Base-by-base conservation (phyloP, 2,888 invertebrate genomes). In the Ormyrus pomaceus region DNA sequence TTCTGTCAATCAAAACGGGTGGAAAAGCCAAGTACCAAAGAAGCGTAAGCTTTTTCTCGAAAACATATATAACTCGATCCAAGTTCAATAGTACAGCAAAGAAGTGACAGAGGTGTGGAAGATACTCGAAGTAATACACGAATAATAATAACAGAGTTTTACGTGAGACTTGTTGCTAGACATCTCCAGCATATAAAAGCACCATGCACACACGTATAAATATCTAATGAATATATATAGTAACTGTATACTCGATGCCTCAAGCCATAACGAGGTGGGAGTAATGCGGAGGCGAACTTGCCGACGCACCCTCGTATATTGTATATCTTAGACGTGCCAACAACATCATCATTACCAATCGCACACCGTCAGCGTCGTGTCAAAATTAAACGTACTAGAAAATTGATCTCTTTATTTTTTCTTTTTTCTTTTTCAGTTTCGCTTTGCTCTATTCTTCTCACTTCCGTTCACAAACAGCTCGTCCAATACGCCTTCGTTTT, bases 331-430 rank as follows among this genome's bases (percentile, higher is more conserved):
- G 84, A 86, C 88, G 89, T 89, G 88, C 88, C 87, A 89, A 88
- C 86, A 87, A 87, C 86, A 88, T 87, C 87, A 85, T 87, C 86
- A 88, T 87, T 86, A 87, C 86, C 86, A 87, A 84, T 83, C 83
- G 1, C 73, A 87, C 85, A 87, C 86, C 86, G 86, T 86, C 84
- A 86, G 81, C 83, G 82, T 83, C 84, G 83, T 85, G 72, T 84
- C 83, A 83, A 82, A 83, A 74, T 34, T 82, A 74, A 76, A 70
- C 56, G n/a, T 45, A 61, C 58, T 61, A 59, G 74, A 74, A 9
- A 50, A 61, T 59, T 55, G 55, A 34, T 59, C 68, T 11, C 11
- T 65, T 59, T 77, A 51, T 46, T 64, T 6, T n/a, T 46, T 50
- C 0, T 34, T 53, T 45, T 7, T 34, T 61, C 72, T 46, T 48